Evolutionary conservation across 2,797 vertebrate species (phyloP), one percentile per base, ranked within the genome.

Genomic region (Acipenser oxyrinchus): DNA sequence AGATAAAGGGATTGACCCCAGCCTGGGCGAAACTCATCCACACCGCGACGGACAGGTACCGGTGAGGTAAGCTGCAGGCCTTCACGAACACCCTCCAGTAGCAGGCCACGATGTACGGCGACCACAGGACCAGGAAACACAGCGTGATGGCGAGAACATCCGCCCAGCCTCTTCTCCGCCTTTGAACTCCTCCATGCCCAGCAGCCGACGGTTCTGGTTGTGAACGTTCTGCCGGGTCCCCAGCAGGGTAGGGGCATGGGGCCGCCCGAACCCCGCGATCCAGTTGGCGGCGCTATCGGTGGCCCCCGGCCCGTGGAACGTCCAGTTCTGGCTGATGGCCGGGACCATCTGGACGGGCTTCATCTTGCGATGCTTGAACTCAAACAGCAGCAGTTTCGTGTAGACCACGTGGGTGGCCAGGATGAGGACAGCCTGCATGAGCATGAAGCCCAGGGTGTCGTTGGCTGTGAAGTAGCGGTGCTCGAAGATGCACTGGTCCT

Each of bases 21-120:
- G 93, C 92, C 84, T 94, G 93, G 79, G 92, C 91, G 7, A 94
- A 95, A 81, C 92, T 94, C 92, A 94, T 93, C 93, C 93, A 95
- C 82, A 94, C 93, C 0, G 92, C 93, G 55, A 92, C 93, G 82
- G 93, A 92, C 77, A 94, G 87, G 83, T 94, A 94, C 72, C 89
- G 87, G 76, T 93, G 90, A 62, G 93, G 92, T 76, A 94, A 91
- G 66, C 90, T 89, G 71, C 92, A 94, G 75, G 91, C 91, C 83
- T 94, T 93, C 76, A 94, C 93, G 78, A 95, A 95, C 71, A 95
- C 93, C 74, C 93, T 88, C 93, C 93, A 95, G 75, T 93, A 94
- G 83, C 93, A 95, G 83, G 93, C 93, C 81, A 95, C 92, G 7
- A 95, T 93, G 79, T 95, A 95, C 11, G 93, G 93, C 68, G 91